Conservation (phyloP, 1,140 invertebrate genomes). For the Nixonia krombeini region DNA sequence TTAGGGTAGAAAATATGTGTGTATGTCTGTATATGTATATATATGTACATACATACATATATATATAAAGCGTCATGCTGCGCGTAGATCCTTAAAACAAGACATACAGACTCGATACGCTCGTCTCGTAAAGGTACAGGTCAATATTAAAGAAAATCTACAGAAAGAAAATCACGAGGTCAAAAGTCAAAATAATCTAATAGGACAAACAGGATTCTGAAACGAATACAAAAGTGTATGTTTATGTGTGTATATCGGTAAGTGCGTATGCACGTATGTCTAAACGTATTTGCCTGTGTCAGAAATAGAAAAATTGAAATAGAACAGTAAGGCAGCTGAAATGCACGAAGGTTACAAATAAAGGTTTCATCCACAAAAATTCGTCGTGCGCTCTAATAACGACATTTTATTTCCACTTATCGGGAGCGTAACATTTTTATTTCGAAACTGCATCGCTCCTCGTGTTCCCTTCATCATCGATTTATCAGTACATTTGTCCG, state of each 20-base stretch:
- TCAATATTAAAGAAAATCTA: slow-evolving; percentile 8
- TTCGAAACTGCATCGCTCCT: slow-evolving; percentile 13
- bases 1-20: slow-evolving; percentile 12
- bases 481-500: slow-evolving; percentile 39
- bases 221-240: not conserved
- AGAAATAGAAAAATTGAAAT: not conserved
- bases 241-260: slow-evolving; percentile 7
- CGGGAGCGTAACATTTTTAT: no score
- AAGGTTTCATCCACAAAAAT: not conserved
- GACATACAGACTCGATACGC: slow-evolving; percentile 10
- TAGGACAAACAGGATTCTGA: not conserved
- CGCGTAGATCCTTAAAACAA: slow-evolving; percentile 22
- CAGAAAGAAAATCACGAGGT: slow-evolving; percentile 3
- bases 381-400: not conserved
- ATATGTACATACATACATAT: slow-evolving; percentile 2
- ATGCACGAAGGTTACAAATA: slow-evolving; percentile 17
- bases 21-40: slow-evolving; percentile 5
- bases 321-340: slow-evolving; percentile 20
- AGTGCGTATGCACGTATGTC: not conserved
- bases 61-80: slow-evolving; percentile 16
- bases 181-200: slow-evolving; percentile 1
- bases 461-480: slow-evolving; percentile 28
- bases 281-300: not conserved
- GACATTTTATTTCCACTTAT: not conserved
- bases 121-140: slow-evolving; percentile 11